These are phyloP conservation scores for Cichlasoma orientale DNA, from an alignment of 2,797 vertebrate species.

Conservation along the genomic window DNA sequence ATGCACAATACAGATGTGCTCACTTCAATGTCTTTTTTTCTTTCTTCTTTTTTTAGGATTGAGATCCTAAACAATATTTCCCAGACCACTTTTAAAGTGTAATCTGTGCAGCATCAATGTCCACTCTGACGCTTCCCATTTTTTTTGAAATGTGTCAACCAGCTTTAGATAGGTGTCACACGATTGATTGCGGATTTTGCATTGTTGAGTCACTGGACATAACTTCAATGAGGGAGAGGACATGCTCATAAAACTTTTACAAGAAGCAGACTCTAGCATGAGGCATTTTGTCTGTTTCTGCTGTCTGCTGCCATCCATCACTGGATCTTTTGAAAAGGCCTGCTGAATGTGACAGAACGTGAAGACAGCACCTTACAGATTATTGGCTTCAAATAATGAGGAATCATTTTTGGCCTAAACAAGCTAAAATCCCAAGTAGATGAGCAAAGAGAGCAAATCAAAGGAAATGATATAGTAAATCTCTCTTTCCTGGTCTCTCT, in stretches of 20 bases:
- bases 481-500: neutral
- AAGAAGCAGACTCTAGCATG: conserved; percentile 37
- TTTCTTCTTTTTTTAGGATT: neutral
- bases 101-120: conserved; percentile 37
- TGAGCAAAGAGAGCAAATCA: conserved; percentile 16
- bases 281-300: conserved; percentile 35
- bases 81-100: conserved; percentile 34
- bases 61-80: conserved; percentile 28
- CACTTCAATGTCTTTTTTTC: conserved; percentile 13
- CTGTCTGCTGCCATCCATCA: conserved; percentile 35
- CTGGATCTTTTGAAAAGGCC: conserved; percentile 1
- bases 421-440: neutral
- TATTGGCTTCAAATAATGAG: conserved; percentile 19
- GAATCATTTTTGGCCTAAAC: neutral
- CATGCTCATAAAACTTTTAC: conserved; percentile 51
- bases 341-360: conserved; percentile 22
- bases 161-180: conserved; percentile 35
- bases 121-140: neutral
- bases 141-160: conserved; percentile 32
- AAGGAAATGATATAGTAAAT: conserved; percentile 29
- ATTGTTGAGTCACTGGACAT: conserved; percentile 52
- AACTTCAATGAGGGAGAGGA: conserved; percentile 47
- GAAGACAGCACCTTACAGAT: conserved; percentile 10
- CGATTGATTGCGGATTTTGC: conserved; percentile 34
- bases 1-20: conserved; percentile 51